A percentile compares a stretch with the other conserved stretches of the same genome.
Conservation (phyloP, 2,113 vertebrate species). For the Acinonyx jubatus region DNA sequence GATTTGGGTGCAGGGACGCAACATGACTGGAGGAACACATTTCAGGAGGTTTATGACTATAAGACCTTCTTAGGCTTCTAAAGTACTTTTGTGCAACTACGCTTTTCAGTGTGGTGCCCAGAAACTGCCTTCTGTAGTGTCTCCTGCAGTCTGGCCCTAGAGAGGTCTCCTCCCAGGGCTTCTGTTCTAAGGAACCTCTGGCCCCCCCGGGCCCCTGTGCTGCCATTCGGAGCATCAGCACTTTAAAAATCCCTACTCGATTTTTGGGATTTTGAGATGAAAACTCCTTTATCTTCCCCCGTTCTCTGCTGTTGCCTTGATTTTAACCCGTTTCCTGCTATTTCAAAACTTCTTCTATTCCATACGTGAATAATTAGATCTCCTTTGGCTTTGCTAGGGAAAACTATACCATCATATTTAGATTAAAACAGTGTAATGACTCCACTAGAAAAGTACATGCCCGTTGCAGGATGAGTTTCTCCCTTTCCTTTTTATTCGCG, state of each 20-base stretch:
- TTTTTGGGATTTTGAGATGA: slow-evolving; percentile 30
- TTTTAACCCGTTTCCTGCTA: slow-evolving; percentile 60
- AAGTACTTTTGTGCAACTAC: neutral
- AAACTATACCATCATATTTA: slow-evolving; percentile 66
- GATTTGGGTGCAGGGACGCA: neutral
- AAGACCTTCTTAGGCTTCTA: neutral
- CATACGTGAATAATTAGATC: slow-evolving; percentile 60
- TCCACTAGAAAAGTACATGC: slow-evolving; percentile 73
- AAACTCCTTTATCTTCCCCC: slow-evolving; percentile 9
- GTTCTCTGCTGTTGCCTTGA: neutral
- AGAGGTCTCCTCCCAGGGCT: neutral
- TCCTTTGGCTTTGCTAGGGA: slow-evolving; percentile 53
- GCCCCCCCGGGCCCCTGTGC: neutral
- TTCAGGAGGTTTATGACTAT: slow-evolving; percentile 16
- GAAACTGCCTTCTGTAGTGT: neutral
- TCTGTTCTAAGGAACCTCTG: neutral
- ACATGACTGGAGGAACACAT: neutral
- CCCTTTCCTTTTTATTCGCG: slow-evolving; percentile 67
- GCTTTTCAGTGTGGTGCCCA: neutral
- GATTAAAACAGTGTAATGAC: slow-evolving; percentile 64
- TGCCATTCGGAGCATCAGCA: neutral
- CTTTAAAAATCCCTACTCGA: neutral
- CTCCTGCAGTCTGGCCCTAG: neutral
- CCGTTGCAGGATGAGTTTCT: slow-evolving; percentile 75
- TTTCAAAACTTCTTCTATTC: slow-evolving; percentile 45